These are phyloP conservation scores for Lagenorhynchus albirostris DNA, from an alignment of 2,113 vertebrate species.

Conservation along the genomic window DNA sequence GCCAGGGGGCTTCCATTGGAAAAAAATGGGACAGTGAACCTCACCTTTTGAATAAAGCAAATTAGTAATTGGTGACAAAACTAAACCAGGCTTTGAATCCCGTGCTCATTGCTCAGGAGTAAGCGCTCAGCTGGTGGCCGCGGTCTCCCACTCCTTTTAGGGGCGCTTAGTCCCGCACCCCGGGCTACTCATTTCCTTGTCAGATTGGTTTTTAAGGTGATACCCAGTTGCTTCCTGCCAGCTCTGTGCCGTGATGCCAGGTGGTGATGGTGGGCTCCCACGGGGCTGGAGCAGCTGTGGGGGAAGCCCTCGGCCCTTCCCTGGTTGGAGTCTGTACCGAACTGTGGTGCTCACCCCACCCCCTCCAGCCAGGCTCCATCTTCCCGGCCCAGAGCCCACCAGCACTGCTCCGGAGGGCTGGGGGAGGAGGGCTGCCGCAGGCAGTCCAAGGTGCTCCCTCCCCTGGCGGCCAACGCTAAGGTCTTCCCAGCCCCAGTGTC, in stretches of 20 bases:
- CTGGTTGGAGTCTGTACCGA: neutral
- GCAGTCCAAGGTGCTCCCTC: slow-evolving; percentile 78
- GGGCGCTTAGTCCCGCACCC: neutral
- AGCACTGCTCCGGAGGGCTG: slow-evolving; percentile 57
- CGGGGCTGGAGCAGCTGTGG: neutral
- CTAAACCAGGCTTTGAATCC: slow-evolving; percentile 31
- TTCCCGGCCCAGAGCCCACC: slow-evolving; percentile 41
- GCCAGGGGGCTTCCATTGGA: slow-evolving; percentile 51
- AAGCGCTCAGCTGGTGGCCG: neutral
- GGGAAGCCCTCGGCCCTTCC: neutral
- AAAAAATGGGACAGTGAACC: slow-evolving; percentile 53
- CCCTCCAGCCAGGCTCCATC: slow-evolving; percentile 32
- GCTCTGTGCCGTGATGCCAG: neutral
- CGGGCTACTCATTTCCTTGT: neutral
- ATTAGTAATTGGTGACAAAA: slow-evolving; percentile 44
- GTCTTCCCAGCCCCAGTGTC: slow-evolving; percentile 43
- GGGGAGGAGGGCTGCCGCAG: slow-evolving; percentile 66
- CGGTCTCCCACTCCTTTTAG: neutral
- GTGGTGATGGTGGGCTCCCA: neutral
- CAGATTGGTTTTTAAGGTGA: neutral
- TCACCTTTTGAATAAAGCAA: slow-evolving; percentile 34
- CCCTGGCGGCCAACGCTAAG: slow-evolving; percentile 4
- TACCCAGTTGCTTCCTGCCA: neutral
- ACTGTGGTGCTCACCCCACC: slow-evolving; percentile 27
- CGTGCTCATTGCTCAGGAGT: slow-evolving; percentile 47